Conservation (phyloP, 2,888 invertebrate species). For the Erannis defoliaria region DNA sequence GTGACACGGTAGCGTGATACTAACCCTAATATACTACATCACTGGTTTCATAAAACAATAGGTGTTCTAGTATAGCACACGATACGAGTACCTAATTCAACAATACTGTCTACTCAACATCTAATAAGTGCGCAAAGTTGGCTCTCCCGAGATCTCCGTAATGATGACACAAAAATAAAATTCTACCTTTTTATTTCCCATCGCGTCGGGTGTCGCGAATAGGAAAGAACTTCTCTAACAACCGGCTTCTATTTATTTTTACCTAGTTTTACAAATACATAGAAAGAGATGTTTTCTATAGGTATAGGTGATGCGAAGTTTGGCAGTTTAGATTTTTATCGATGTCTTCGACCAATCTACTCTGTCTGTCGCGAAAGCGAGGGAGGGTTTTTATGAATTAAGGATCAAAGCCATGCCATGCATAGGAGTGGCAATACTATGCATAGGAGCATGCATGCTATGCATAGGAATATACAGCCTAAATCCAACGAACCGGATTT, state of each 20-base stretch:
- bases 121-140: constrained; percentile 6
- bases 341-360: not conserved
- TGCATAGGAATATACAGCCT: too few relatives aligned
- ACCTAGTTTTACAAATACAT: constrained; percentile 11
- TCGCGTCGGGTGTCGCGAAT: constrained; percentile 33
- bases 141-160: constrained; percentile 18
- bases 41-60: constrained; percentile 10
- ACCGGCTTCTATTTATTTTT: constrained; percentile 20
- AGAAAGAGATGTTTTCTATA: constrained; percentile 7
- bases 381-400: too few relatives aligned
- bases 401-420: too few relatives aligned
- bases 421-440: too few relatives aligned
- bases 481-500: too few relatives aligned
- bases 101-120: constrained; percentile 9
- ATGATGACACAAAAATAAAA: constrained; percentile 36
- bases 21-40: too few relatives aligned
- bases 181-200: constrained; percentile 25
- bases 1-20: too few relatives aligned
- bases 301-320: constrained; percentile 5
- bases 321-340: constrained; percentile 11
- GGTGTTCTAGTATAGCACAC: not conserved
- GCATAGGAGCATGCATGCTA: too few relatives aligned
- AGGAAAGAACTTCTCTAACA: constrained; percentile 26
- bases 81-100: not conserved
- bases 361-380: too few relatives aligned